Conservation (phyloP, 2,797 vertebrate genomes). For the Eidolon dupreanum region DNA sequence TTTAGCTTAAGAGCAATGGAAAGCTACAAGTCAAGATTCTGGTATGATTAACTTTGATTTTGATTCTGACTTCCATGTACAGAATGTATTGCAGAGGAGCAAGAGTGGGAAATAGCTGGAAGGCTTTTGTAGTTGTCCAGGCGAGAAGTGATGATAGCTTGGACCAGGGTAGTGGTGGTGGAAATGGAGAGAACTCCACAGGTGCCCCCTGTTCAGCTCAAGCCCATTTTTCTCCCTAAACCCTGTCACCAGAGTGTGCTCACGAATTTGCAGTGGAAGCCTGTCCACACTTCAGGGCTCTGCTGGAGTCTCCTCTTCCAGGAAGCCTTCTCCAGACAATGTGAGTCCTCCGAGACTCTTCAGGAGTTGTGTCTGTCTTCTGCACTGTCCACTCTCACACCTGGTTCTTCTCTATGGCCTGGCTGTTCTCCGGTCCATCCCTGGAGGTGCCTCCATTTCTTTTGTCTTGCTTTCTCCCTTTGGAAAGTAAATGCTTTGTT, state of each 20-base stretch:
- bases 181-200: slow-evolving; percentile 58
- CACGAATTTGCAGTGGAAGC: slow-evolving; percentile 63
- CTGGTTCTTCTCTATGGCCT: slow-evolving; percentile 62
- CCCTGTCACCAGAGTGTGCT: slow-evolving; percentile 71
- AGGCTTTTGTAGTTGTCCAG: slow-evolving; percentile 56
- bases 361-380: slow-evolving; percentile 47
- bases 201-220: slow-evolving; percentile 51
- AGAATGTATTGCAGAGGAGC: slow-evolving; percentile 47
- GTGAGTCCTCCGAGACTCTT: slow-evolving; percentile 45
- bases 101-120: slow-evolving; percentile 43
- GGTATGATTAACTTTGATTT: slow-evolving; percentile 19
- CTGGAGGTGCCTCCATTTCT: slow-evolving; percentile 68
- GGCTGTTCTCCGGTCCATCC: slow-evolving; percentile 60
- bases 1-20: slow-evolving; percentile 53
- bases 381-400: slow-evolving; percentile 55
- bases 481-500: slow-evolving; percentile 80
- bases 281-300: slow-evolving; percentile 56
- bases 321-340: slow-evolving; percentile 56
- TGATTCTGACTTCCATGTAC: slow-evolving; percentile 47
- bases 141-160: slow-evolving; percentile 57
- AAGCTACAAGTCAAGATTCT: slow-evolving; percentile 59
- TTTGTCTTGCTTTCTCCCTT: slow-evolving; percentile 79
- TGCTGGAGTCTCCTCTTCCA: slow-evolving; percentile 61
- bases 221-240: slow-evolving; percentile 53
- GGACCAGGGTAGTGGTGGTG: slow-evolving; percentile 46